Conservation (phyloP, 2,888 invertebrate species). For the Xestia c-nigrum region DNA sequence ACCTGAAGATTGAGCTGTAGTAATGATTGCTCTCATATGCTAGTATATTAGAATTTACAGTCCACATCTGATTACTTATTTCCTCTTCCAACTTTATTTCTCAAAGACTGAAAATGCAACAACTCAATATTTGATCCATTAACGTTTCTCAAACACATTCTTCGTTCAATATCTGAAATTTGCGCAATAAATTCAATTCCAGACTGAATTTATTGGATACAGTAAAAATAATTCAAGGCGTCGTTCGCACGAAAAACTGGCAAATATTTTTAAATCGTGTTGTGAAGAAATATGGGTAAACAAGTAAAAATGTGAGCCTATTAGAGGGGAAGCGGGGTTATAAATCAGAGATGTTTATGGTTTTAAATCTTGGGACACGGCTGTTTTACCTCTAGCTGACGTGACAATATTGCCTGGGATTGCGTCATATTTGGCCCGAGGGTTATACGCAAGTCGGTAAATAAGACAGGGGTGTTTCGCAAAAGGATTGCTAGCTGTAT, state of each 20-base stretch:
- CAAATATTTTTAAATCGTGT: constrained; percentile 41
- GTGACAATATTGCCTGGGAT: constrained; percentile 6
- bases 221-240: constrained; percentile 32
- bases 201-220: constrained; percentile 47
- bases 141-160: constrained; percentile 36
- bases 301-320: constrained; percentile 48
- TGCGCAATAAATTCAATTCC: constrained; percentile 54
- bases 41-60: not conserved
- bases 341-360: constrained; percentile 39
- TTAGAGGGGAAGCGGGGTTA: constrained; percentile 13
- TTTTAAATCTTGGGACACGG: constrained; percentile 40
- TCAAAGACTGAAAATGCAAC: constrained; percentile 1
- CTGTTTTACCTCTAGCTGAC: constrained; percentile 23
- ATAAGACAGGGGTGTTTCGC: constrained; percentile 18
- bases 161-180: constrained; percentile 44
- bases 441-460: constrained; percentile 4
- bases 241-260: constrained; percentile 31
- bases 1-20: not conserved
- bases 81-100: not conserved
- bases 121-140: constrained; percentile 20
- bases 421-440: not conserved
- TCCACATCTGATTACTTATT: not conserved
- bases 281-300: constrained; percentile 10
- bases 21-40: not conserved
- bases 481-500: not conserved